These are phyloP conservation scores for Malacoraja senta DNA, from an alignment of 2,797 vertebrate species.

Conservation along the genomic window DNA sequence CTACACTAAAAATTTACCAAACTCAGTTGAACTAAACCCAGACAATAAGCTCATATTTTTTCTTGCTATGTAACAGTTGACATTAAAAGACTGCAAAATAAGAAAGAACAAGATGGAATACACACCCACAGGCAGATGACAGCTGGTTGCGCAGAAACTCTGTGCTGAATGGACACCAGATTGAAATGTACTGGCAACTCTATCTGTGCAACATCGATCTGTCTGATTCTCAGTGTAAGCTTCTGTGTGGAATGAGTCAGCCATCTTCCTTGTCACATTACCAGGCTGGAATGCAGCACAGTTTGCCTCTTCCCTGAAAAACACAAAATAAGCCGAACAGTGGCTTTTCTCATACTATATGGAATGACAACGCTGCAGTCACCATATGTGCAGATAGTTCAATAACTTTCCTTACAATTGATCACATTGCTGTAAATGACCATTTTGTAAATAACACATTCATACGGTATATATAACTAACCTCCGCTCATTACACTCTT, in stretches of 20 bases:
- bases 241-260: not conserved
- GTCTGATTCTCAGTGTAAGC: not conserved
- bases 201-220: not conserved
- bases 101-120: not conserved
- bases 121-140: not conserved
- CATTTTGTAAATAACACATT: no score
- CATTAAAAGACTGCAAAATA: not conserved
- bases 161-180: not conserved
- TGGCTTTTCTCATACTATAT: not conserved
- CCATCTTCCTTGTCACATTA: not conserved
- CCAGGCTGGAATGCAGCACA: not conserved
- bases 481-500: no score
- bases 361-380: no score
- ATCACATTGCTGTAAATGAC: no score
- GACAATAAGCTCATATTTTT: not conserved
- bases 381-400: no score
- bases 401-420: no score
- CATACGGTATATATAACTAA: no score
- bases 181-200: not conserved
- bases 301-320: conserved; percentile 20
- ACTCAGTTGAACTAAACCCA: not conserved
- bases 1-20: not conserved
- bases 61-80: no score
- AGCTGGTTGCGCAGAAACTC: not conserved
- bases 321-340: not conserved